Conservation (phyloP, 1,140 invertebrate species). For the Harpegnathos saltator region DNA sequence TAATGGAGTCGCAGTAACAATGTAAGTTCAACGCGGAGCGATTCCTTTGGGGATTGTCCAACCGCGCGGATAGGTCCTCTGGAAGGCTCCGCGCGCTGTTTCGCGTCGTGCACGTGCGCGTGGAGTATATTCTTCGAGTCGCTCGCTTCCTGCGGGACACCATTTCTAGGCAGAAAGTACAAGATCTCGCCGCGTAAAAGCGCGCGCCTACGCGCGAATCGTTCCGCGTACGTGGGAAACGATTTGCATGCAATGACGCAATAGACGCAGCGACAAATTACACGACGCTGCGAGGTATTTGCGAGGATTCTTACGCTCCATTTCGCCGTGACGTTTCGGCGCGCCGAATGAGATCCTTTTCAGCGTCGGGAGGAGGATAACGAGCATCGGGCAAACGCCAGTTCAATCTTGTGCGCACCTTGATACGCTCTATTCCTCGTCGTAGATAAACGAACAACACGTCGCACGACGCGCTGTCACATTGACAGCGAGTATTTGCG, state of each 20-base stretch:
- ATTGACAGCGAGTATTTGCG: no score
- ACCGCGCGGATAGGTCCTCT: no score
- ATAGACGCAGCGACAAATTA: constrained; percentile 62
- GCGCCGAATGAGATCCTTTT: neutral
- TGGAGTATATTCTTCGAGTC: neutral
- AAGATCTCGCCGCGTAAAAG: neutral
- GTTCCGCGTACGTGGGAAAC: constrained; percentile 62
- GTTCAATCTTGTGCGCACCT: neutral
- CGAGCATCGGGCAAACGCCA: neutral
- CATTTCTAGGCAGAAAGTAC: constrained; percentile 55
- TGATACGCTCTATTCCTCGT: neutral
- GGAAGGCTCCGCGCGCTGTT: no score
- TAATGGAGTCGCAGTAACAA: constrained; percentile 28
- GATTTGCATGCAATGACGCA: constrained; percentile 60
- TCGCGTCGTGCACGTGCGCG: neutral
- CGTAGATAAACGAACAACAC: no score
- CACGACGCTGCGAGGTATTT: constrained; percentile 22
- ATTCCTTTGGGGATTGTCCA: neutral
- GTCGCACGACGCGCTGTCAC: no score
- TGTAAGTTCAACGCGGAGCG: neutral
- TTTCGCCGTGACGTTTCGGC: constrained; percentile 24
- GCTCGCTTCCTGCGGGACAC: neutral
- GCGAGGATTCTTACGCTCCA: constrained; percentile 16
- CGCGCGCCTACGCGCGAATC: constrained; percentile 53
- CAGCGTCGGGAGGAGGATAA: constrained; percentile 4